A percentile compares a stretch with the other conserved stretches of the same genome.
phyloP scores from a whole-genome alignment of 2,888 invertebrate genomes.

The Alloplasta piceator region DNA sequence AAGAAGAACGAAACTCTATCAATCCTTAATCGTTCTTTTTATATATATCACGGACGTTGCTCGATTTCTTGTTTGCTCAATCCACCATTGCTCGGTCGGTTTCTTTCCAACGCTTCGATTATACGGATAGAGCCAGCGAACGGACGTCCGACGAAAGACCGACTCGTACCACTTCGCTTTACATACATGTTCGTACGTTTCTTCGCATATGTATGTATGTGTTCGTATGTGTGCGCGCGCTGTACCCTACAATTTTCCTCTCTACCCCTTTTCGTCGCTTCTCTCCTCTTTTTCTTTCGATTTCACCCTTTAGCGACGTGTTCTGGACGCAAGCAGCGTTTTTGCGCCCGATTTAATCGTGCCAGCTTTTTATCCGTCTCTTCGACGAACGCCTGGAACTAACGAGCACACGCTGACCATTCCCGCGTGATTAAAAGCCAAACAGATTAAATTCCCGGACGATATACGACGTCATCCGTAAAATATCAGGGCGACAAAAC shows the following conservation, averaged over 20 bases:
- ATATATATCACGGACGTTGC: constrained; percentile 64
- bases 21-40: constrained; percentile 75
- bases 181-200: constrained; percentile 9
- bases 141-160: constrained; percentile 62
- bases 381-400: constrained; percentile 68
- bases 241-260: constrained; percentile 27
- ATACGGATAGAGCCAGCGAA: constrained; percentile 53
- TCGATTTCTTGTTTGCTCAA: constrained; percentile 66
- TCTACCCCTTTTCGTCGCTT: constrained; percentile 39
- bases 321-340: constrained; percentile 65
- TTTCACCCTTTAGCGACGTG: constrained; percentile 60
- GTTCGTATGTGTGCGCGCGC: constrained; percentile 30
- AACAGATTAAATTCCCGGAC: constrained; percentile 42
- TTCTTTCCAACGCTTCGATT: constrained; percentile 54
- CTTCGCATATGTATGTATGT: constrained; percentile 25
- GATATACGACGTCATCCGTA: not conserved
- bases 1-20: constrained; percentile 60
- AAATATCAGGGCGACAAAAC: not conserved
- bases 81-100: constrained; percentile 14
- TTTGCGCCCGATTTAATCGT: constrained; percentile 75
- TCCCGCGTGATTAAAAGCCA: constrained; percentile 53
- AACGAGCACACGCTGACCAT: constrained; percentile 70
- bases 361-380: constrained; percentile 75
- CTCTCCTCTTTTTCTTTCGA: constrained; percentile 53
- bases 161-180: constrained; percentile 58